Evolutionary conservation across 1,140 invertebrate genomes (phyloP).

Genomic region (Heterodera carotae): DNA sequence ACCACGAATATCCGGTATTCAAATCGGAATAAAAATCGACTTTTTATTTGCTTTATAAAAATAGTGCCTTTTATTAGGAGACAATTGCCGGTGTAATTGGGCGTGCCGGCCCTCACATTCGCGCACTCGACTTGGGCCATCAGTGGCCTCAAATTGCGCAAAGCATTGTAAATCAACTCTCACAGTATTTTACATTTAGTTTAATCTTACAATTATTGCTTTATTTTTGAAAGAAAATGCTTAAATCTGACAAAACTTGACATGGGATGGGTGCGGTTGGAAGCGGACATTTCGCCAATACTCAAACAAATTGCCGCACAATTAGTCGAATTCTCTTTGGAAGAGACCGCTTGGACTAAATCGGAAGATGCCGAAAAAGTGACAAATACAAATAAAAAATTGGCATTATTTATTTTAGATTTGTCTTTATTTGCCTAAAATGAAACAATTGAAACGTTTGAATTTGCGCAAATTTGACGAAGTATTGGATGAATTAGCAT

Average conservation of each 20-base stretch:
- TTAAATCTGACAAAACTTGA: constrained; percentile 33
- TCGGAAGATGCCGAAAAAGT: constrained; percentile 37
- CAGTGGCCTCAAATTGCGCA: constrained; percentile 37
- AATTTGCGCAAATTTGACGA: constrained; percentile 28
- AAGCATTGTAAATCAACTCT: constrained; percentile 32
- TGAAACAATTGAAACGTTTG: not conserved
- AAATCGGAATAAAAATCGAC: no score
- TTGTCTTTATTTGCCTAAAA: not conserved
- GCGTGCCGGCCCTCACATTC: constrained; percentile 38
- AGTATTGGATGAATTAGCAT: constrained; percentile 6
- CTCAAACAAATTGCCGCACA: constrained; percentile 28
- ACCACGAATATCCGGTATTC: not conserved
- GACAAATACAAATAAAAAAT: not conserved
- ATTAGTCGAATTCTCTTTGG: constrained; percentile 42
- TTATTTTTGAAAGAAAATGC: constrained; percentile 34
- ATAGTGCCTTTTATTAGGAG: constrained; percentile 18
- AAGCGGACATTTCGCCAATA: constrained; percentile 40
- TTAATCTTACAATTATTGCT: not conserved
- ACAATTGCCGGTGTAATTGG: constrained; percentile 31
- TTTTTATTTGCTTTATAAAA: constrained; percentile 34
- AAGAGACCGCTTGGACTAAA: constrained; percentile 38
- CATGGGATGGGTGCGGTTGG: constrained; percentile 34
- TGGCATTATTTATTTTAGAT: not conserved
- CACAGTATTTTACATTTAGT: constrained; percentile 20
- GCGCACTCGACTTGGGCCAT: constrained; percentile 32